These are phyloP conservation scores for Otis tarda DNA, from an alignment of 2,113 vertebrate genomes.

Conservation along the genomic window DNA sequence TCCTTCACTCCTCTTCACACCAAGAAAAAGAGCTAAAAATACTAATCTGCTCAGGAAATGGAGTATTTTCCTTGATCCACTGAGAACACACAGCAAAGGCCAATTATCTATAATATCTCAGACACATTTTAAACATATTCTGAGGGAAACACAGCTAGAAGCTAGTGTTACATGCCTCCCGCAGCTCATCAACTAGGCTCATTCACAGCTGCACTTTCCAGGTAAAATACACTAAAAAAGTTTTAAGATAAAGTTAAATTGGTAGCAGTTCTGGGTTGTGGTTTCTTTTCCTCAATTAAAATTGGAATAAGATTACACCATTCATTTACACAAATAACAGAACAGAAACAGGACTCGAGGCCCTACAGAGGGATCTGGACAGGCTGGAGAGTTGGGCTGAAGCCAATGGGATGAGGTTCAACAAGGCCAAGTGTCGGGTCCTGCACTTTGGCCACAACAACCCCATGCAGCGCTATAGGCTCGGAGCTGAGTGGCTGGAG, in stretches of 20 bases:
- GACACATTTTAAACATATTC: background rate
- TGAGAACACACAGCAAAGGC: background rate
- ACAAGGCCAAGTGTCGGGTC: too few relatives aligned
- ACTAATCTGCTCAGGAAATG: background rate
- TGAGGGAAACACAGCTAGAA: background rate
- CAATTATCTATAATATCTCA: background rate
- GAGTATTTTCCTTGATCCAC: background rate
- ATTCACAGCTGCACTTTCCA: background rate
- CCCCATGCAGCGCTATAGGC: too few relatives aligned
- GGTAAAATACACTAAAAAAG: background rate
- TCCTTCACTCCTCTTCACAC: background rate
- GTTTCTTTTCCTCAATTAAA: background rate
- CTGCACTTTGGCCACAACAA: too few relatives aligned
- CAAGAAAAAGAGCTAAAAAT: background rate
- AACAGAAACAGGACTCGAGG: background rate
- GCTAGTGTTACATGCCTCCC: background rate
- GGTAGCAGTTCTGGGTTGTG: background rate
- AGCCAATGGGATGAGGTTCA: too few relatives aligned
- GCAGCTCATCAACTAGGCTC: background rate
- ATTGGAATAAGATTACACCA: background rate
- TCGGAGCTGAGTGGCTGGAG: too few relatives aligned
- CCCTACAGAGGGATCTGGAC: too few relatives aligned
- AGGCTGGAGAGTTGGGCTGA: too few relatives aligned
- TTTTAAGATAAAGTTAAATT: background rate
- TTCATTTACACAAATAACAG: background rate